Evolutionary conservation across 2,797 vertebrate species (phyloP).

Genomic region (Microtus obscurus): DNA sequence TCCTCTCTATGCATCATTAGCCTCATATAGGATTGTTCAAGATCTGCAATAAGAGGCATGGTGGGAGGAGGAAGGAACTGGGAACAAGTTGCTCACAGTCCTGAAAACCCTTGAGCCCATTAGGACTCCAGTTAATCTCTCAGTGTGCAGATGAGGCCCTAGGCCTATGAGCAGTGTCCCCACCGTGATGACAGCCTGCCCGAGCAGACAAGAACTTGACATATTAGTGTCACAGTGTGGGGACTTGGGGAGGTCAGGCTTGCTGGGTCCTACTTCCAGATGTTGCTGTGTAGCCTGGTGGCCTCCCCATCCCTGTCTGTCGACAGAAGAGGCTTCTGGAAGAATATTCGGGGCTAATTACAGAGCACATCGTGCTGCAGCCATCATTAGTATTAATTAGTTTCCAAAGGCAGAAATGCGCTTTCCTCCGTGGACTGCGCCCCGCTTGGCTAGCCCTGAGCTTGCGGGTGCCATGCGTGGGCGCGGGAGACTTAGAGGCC

Average conservation of each 20-base stretch:
- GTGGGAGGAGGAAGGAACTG: background rate
- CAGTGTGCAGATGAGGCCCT: background rate
- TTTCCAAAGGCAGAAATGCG: background rate
- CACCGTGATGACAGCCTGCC: background rate
- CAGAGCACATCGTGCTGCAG: background rate
- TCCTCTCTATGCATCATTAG: constrained; percentile 21
- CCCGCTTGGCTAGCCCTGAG: background rate
- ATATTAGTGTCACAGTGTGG: rapidly evolving
- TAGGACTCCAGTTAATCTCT: background rate
- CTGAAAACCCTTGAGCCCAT: background rate
- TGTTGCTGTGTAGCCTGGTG: rapidly evolving
- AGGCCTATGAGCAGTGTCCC: background rate
- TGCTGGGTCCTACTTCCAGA: background rate
- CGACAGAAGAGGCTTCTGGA: background rate
- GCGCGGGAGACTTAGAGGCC: background rate
- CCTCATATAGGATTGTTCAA: constrained; percentile 11
- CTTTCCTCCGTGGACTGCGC: background rate
- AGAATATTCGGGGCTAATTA: constrained; percentile 12
- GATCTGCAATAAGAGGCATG: constrained; percentile 20
- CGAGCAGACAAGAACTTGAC: background rate
- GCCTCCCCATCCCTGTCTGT: background rate
- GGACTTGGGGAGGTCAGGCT: background rate
- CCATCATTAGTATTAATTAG: constrained; percentile 57
- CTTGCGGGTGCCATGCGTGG: rapidly evolving
- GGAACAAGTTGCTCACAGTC: rapidly evolving